These are phyloP conservation scores for Crenichthys baileyi DNA, from an alignment of 2,797 vertebrate genomes.

Conservation along the genomic window DNA sequence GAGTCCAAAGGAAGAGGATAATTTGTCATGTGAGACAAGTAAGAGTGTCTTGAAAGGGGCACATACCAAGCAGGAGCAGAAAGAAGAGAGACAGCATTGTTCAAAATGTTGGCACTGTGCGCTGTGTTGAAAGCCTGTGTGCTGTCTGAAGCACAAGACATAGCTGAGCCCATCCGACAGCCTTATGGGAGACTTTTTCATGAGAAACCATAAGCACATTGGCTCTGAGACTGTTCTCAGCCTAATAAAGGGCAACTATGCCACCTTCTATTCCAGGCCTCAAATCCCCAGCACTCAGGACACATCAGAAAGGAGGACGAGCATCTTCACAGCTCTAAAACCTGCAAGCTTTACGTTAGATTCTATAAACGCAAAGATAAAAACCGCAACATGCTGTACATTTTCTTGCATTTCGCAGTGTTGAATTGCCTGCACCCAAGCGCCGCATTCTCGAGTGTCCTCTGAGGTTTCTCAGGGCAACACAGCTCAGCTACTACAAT, in stretches of 20 bases:
- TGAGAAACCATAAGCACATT: slow-evolving; percentile 46
- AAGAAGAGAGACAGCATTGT: slow-evolving; percentile 61
- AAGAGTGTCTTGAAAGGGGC: slow-evolving; percentile 38
- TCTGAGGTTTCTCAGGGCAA: slow-evolving; percentile 77
- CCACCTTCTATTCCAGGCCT: slow-evolving; percentile 37
- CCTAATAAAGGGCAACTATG: slow-evolving; percentile 48
- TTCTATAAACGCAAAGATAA: neutral
- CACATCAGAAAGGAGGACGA: slow-evolving; percentile 7
- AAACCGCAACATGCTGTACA: neutral
- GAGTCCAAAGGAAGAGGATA: slow-evolving; percentile 17
- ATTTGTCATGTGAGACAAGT: slow-evolving; percentile 56
- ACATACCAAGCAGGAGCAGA: slow-evolving; percentile 4
- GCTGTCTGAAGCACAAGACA: slow-evolving; percentile 13
- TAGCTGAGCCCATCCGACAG: slow-evolving; percentile 31
- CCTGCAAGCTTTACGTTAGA: neutral
- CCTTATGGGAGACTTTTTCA: slow-evolving; percentile 43
- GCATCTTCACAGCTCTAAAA: slow-evolving; percentile 3
- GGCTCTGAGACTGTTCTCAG: slow-evolving; percentile 30
- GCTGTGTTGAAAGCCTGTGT: slow-evolving; percentile 41
- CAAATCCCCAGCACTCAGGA: slow-evolving; percentile 28
- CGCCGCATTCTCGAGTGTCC: slow-evolving; percentile 74
- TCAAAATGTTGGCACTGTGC: slow-evolving; percentile 31
- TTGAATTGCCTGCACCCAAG: slow-evolving; percentile 32
- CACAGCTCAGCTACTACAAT: slow-evolving; percentile 76
- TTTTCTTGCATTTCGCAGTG: neutral